Evolutionary conservation across 2,797 vertebrate species (phyloP), one percentile per base, ranked within the genome.

Genomic region (Amblyopsis hoosieri): DNA sequence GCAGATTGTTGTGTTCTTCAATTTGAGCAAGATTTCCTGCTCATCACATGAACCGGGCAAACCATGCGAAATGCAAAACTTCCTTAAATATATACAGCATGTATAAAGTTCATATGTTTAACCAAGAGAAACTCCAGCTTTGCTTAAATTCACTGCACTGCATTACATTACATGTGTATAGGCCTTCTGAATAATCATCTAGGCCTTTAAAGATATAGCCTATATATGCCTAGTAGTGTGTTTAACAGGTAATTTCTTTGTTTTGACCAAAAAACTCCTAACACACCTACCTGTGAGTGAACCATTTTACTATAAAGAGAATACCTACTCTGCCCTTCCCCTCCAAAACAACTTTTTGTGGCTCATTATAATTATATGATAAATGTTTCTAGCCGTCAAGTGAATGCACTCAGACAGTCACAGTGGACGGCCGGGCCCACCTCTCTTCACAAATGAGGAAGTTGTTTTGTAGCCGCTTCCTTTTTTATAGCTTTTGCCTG

Each of bases 391-490:
- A 58, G 52, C 47, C 42, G 78, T 72, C 54, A 62, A 75, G 76
- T 64, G 56, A 17, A 14, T 9, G 42, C 29, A 56, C 55, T 64
- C 62, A 58, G 53, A 42, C 67, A 70, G 45, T 15, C 67, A 70
- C 57, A 73, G 62, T 42, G 3, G 54, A 62, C 4, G 54, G 71
- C 75, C 66, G 29, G 68, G 73, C 79, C 85, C 70, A 82, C 86
- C 89, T 92, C 84, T 84, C 79, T 80, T 79, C 46, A 78, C 69
- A 80, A 92, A 94, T 92, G 89, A 93, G 92, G 93, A 93, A 93
- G 92, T 69, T 33, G 75, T 86, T 80, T 80, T 82, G 83, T 80
- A 58, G 84, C 83, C 77, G 87, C 89, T 93, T 94, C 92, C 91
- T 93, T 91, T 87, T 31, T 33, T 84, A 80, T 82, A 88, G 88